These are phyloP conservation scores for Perithous albicinctus DNA, from an alignment of 2,888 invertebrate genomes.

Conservation along the genomic window DNA sequence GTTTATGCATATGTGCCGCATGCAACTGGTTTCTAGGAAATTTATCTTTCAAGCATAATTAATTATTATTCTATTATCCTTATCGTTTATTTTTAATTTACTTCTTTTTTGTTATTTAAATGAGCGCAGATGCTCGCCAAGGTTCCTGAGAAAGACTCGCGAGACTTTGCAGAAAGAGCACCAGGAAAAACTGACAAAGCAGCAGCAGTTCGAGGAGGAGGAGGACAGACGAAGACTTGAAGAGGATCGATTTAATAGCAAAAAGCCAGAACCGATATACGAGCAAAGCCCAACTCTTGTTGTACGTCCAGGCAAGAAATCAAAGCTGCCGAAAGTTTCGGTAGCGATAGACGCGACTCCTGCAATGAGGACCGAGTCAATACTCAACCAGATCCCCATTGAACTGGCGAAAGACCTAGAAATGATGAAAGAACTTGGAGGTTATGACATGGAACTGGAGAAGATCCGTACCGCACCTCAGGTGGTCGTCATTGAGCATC, in stretches of 20 bases:
- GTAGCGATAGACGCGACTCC: constrained; percentile 93
- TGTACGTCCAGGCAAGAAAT: constrained; percentile 83
- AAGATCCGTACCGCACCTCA: constrained; percentile 74
- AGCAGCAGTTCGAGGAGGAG: constrained; percentile 78
- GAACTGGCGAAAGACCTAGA: constrained; percentile 87
- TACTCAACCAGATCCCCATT: constrained; percentile 91
- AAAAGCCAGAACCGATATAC: constrained; percentile 78
- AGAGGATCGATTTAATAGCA: constrained; percentile 70
- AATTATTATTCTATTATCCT: too few relatives aligned
- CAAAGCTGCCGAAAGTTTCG: constrained; percentile 89
- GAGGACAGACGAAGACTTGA: constrained; percentile 67
- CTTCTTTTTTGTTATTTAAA: constrained; percentile 9
- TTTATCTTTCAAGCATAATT: not conserved
- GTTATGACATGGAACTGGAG: constrained; percentile 66
- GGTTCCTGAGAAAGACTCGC: constrained; percentile 86
- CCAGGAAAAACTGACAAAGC: constrained; percentile 80
- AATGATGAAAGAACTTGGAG: constrained; percentile 67
- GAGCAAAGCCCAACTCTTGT: constrained; percentile 78
- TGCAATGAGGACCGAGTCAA: constrained; percentile 89
- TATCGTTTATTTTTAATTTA: not conserved
- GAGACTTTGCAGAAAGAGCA: constrained; percentile 82
- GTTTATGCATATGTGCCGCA: not conserved
- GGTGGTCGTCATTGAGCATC: constrained; percentile 82
- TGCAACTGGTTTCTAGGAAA: not conserved
- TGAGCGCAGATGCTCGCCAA: constrained; percentile 87